Conservation (phyloP, 2,797 vertebrate species). For the Gymnocypris eckloni region DNA sequence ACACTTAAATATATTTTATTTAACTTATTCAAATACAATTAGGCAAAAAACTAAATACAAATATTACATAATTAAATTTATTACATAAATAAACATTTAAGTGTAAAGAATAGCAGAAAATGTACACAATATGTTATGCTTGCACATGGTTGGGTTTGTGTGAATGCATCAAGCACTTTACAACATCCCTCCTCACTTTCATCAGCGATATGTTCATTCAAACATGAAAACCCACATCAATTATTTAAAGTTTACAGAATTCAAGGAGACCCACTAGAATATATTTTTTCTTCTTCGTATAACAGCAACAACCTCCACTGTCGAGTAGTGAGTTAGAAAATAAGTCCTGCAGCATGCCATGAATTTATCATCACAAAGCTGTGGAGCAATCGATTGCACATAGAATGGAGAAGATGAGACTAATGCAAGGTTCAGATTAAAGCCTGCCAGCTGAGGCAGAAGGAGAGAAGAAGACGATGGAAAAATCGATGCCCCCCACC, state of each 20-base stretch:
- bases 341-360: slow-evolving; percentile 59
- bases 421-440: slow-evolving; percentile 69
- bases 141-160: not conserved
- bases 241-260: slow-evolving; percentile 52
- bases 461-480: slow-evolving; percentile 57
- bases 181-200: slow-evolving; percentile 19
- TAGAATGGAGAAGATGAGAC: slow-evolving; percentile 63
- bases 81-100: not conserved
- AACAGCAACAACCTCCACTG: slow-evolving; percentile 41
- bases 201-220: not conserved
- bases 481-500: slow-evolving; percentile 56
- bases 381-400: slow-evolving; percentile 69
- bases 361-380: slow-evolving; percentile 71
- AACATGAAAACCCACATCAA: slow-evolving; percentile 44
- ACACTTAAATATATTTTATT: not conserved
- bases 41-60: not conserved
- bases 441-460: slow-evolving; percentile 57
- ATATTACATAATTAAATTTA: not conserved
- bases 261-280: slow-evolving; percentile 43
- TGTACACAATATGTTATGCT: not conserved
- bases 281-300: slow-evolving; percentile 24
- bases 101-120: not conserved
- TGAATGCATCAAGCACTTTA: not conserved
- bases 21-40: not conserved
- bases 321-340: slow-evolving; percentile 40